phyloP scores from a whole-genome alignment of 2,888 invertebrate species.

The Tortrix viridana region DNA sequence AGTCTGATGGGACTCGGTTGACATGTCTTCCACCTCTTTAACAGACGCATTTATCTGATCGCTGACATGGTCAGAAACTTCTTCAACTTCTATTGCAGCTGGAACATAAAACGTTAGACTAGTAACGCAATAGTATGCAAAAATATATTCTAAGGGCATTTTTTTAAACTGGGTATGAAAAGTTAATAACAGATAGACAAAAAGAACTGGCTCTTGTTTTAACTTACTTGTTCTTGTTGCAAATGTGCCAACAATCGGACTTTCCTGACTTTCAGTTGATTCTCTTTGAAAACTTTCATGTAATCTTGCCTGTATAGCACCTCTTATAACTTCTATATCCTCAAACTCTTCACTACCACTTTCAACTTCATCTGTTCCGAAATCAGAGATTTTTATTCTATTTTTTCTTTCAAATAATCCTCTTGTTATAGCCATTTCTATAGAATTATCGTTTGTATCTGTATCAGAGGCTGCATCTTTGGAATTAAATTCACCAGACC shows the following conservation, averaged over 20 bases:
- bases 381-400: neutral
- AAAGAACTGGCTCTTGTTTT: too few species aligned
- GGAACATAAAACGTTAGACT: too few species aligned
- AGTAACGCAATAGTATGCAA: too few species aligned
- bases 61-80: too few species aligned
- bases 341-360: neutral
- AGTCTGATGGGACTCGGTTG: neutral
- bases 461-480: neutral
- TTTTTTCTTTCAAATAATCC: slow-evolving; percentile 16
- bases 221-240: neutral
- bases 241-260: neutral
- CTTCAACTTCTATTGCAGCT: too few species aligned
- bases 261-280: neutral
- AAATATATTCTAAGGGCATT: too few species aligned
- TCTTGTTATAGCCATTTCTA: slow-evolving; percentile 20
- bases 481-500: neutral
- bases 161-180: too few species aligned
- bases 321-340: slow-evolving; percentile 23
- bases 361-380: too few species aligned
- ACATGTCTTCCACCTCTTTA: neutral
- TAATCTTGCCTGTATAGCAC: neutral
- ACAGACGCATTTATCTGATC: neutral
- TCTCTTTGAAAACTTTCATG: slow-evolving; percentile 2
- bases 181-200: too few species aligned
- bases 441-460: neutral